These are phyloP conservation scores for Lampris incognitus DNA, from an alignment of 2,113 vertebrate species.

Conservation along the genomic window DNA sequence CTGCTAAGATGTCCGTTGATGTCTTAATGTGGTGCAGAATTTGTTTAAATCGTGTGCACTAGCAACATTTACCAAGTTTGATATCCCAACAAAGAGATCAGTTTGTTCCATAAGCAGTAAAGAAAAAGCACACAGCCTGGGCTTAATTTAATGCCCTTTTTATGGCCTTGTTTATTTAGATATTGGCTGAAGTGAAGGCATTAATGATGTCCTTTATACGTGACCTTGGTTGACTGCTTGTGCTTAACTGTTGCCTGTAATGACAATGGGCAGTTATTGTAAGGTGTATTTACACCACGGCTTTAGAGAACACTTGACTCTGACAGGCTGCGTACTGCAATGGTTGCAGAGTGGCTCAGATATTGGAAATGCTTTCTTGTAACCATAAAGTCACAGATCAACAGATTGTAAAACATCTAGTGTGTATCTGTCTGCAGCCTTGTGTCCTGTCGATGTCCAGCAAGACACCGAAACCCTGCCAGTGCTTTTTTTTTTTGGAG, in stretches of 20 bases:
- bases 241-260: constrained; percentile 43
- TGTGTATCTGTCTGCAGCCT: neutral
- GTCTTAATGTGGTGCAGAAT: too few relatives aligned
- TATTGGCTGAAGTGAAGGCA: constrained; percentile 31
- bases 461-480: neutral
- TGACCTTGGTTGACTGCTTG: constrained; percentile 22
- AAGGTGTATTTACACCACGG: neutral
- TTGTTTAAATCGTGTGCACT: too few relatives aligned
- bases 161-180: constrained; percentile 41
- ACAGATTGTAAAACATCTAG: neutral
- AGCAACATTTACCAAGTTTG: neutral
- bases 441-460: constrained; percentile 6
- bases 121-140: neutral
- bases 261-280: constrained; percentile 8
- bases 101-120: too few relatives aligned
- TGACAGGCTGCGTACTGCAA: constrained; percentile 7
- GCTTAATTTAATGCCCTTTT: neutral
- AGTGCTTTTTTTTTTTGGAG: too few relatives aligned
- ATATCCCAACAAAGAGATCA: neutral
- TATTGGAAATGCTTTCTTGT: too few relatives aligned
- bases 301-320: constrained; percentile 15
- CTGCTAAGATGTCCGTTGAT: too few relatives aligned
- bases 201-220: constrained; percentile 28
- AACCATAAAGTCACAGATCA: neutral
- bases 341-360: too few relatives aligned